A percentile compares a stretch with the other conserved stretches of the same genome.
These are phyloP conservation scores for Pseudochirops cupreus DNA, from an alignment of 2,797 vertebrate species.

Conservation along the genomic window DNA sequence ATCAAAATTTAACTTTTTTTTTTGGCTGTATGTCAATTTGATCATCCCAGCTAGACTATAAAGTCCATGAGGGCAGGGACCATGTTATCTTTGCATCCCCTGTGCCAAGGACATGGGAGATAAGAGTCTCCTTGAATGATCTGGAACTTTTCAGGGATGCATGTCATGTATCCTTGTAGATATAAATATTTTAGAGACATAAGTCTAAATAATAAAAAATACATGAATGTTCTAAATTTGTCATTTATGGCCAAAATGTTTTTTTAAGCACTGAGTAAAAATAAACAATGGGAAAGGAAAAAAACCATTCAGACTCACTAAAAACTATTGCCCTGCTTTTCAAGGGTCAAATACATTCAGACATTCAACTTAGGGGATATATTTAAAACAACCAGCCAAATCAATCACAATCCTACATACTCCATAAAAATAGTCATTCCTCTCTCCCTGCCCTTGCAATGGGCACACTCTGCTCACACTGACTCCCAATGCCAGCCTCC, in stretches of 20 bases:
- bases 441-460: neutral
- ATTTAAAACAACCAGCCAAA: conserved; percentile 55
- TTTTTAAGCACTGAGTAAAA: conserved; percentile 40
- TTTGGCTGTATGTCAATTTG: neutral
- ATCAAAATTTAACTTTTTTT: neutral
- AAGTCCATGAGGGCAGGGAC: neutral
- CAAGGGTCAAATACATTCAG: conserved; percentile 31
- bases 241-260: neutral
- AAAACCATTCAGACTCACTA: neutral
- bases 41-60: neutral
- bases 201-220: neutral
- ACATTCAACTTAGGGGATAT: conserved; percentile 27
- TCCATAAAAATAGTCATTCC: conserved; percentile 56
- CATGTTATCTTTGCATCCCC: neutral
- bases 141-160: neutral
- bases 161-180: neutral
- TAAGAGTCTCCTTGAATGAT: neutral
- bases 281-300: neutral
- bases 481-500: conserved; percentile 4
- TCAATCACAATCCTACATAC: conserved; percentile 24
- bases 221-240: neutral
- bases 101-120: neutral
- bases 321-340: neutral
- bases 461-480: neutral
- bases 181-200: conserved; percentile 17